These are phyloP conservation scores for Ctenopoma multispine DNA, from an alignment of 2,797 vertebrate genomes.

Conservation along the genomic window DNA sequence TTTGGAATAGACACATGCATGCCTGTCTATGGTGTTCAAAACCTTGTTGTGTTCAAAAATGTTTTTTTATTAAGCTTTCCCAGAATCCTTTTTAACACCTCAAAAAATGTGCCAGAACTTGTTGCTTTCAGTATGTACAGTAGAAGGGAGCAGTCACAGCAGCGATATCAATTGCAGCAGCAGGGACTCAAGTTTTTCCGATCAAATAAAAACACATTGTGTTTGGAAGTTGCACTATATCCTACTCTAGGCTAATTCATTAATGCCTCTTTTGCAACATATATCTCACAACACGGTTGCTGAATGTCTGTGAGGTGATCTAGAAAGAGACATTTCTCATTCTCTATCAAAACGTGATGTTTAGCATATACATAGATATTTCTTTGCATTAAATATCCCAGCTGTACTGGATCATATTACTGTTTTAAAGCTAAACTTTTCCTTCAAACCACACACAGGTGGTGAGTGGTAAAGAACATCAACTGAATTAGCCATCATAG, in stretches of 20 bases:
- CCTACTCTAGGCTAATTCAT: not conserved
- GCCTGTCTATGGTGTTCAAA: not conserved
- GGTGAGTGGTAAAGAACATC: slow-evolving; percentile 47
- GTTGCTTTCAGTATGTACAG: not conserved
- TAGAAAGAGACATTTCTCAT: not conserved
- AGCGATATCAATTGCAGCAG: not conserved
- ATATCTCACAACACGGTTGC: not conserved
- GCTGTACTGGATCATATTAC: not conserved
- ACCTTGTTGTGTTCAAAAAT: not conserved
- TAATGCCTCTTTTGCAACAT: not conserved
- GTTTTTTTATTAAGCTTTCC: not conserved
- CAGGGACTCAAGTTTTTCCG: not conserved
- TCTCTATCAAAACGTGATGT: not conserved
- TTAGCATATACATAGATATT: not conserved
- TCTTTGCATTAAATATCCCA: slow-evolving; percentile 11
- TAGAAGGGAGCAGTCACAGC: not conserved
- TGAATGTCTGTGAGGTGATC: slow-evolving; percentile 1
- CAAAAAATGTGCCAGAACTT: not conserved
- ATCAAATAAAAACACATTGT: not conserved
- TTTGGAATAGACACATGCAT: slow-evolving; percentile 18
- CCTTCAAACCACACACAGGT: slow-evolving; percentile 37
- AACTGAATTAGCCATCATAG: slow-evolving; percentile 53
- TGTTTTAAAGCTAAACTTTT: slow-evolving; percentile 10
- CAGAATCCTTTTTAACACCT: not conserved
- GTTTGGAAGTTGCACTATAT: not conserved